These are phyloP conservation scores for Mythimna loreyi DNA, from an alignment of 2,888 invertebrate genomes.

Conservation along the genomic window DNA sequence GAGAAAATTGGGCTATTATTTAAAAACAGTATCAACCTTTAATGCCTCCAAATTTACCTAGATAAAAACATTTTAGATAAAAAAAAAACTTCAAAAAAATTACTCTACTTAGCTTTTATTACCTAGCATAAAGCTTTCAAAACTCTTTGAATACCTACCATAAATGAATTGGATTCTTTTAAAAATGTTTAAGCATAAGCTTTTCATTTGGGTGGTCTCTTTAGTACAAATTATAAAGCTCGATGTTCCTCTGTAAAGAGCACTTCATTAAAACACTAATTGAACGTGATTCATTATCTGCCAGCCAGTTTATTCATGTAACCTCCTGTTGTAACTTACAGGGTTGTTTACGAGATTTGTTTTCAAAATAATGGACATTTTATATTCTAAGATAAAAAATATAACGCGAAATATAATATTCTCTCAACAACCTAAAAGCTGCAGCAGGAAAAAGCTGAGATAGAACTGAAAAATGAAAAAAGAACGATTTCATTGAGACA, in stretches of 20 bases:
- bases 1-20: constrained; percentile 24
- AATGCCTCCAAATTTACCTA: constrained; percentile 13
- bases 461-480: constrained; percentile 38
- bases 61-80: constrained; percentile 28
- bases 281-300: constrained; percentile 78
- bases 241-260: constrained; percentile 62
- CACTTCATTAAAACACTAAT: constrained; percentile 74
- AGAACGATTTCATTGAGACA: constrained; percentile 41
- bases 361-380: constrained; percentile 10
- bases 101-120: constrained; percentile 48
- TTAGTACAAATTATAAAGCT: constrained; percentile 50
- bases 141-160: constrained; percentile 48
- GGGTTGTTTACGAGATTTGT: constrained; percentile 23
- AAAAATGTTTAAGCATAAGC: constrained; percentile 46
- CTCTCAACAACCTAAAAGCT: constrained; percentile 14
- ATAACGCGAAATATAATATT: constrained; percentile 19
- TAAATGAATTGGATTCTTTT: constrained; percentile 51
- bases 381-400: background rate
- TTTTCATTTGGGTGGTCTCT: constrained; percentile 49
- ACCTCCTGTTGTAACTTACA: constrained; percentile 60
- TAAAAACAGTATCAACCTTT: constrained; percentile 35
- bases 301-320: constrained; percentile 72
- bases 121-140: constrained; percentile 50
- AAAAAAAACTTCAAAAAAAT: constrained; percentile 36
- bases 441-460: constrained; percentile 23